Evolutionary conservation across 2,888 invertebrate species (phyloP), one percentile per base, ranked within the genome.

Genomic region (Heliconius erato): DNA sequence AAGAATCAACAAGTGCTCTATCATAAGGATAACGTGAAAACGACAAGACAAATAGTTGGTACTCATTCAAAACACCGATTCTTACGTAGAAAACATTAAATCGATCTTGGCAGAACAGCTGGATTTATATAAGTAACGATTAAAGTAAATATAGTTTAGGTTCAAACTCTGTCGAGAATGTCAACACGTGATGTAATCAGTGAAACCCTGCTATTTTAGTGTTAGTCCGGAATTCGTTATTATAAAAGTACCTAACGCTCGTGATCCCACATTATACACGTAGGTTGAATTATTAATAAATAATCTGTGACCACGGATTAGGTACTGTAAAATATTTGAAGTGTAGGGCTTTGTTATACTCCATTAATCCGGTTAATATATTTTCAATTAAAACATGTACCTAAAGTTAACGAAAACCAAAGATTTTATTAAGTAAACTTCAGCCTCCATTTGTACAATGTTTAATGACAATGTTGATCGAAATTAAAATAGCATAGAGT

Each of bases 161-260:
- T 86, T 87, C 87, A 90, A 88, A 88, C 91, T 83, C 82, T 79
- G 82, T 65, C 88, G 88, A 91, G 91, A 92, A 92, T 92, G 94
- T 93, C 93, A 91, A 88, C 90, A 87, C 82, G 87, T 93, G 93
- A 94, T 93, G 93, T 92, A 94, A 94, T 91, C 90, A 85, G 89
- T 89, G 89, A 91, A 93, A 91, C 90, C 86, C 86, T 85, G 89
- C 92, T 95, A 95, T 94, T 95, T 94, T 92, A 88, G 90, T 90
- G 89, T 88, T 89, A 89, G 88, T 87, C 88, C 88, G 88, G 87
- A 91, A 89, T 89, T 88, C 90, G 92, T 92, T 92, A 92, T 93
- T 92, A 86, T 91, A 89, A 90, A 90, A 88, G 86, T 84, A 85
- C 80, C 83, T 82, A 85, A 83, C 82, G 83, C 86, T 83, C 84